Base-by-base conservation (phyloP, 2,888 invertebrate species). In the Stictocephala bisonia region DNA sequence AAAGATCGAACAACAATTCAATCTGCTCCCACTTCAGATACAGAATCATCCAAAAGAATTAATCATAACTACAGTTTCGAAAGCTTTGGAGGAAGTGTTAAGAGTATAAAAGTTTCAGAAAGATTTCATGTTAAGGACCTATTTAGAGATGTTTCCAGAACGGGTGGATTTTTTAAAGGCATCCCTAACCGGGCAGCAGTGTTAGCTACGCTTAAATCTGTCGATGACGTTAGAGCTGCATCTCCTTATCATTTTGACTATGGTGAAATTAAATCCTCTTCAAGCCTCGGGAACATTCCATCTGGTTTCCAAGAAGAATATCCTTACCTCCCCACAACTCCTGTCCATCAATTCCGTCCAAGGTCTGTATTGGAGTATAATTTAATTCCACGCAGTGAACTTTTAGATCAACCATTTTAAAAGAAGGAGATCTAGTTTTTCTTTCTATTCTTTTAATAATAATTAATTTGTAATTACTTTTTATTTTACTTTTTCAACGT, bases 301-400 rank as follows among this genome's bases (percentile, higher is more conserved):
- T 22, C 60, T 11, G 73, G 73, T 15, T 73, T 68, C 29, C 70
- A 70, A 27, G 64, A 73, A 51, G 70, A 71, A 35, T 76, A 76
- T 41, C 76, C 76, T 9, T 73, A 74, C 35, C 60, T 73, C 24
- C 74, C 76, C 15, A 72, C 71, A 11, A 74, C 74, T 24, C 74
- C 76, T 1, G 64, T 72, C 13, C 50, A 53, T 40, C 31, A 40
- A 13, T 75, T 64, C 53, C 68, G 64, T 26, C 70, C 69, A 18
- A n/a, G 73, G 22, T 73, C 73, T 6, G 68, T 56, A 13, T 48
- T 73, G 4, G 70, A 70, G 11, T 41, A 51, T 18, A 50, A 60
- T 29, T 27, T 73, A 4, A 73, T 73, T 4, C 51, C 73, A 22
- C 69, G 73, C 26, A 70, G 64, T 26, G 35, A 29, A 29, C 51